Evolutionary conservation across 1,140 invertebrate species (phyloP).

Genomic region (Littorina saxatilis): DNA sequence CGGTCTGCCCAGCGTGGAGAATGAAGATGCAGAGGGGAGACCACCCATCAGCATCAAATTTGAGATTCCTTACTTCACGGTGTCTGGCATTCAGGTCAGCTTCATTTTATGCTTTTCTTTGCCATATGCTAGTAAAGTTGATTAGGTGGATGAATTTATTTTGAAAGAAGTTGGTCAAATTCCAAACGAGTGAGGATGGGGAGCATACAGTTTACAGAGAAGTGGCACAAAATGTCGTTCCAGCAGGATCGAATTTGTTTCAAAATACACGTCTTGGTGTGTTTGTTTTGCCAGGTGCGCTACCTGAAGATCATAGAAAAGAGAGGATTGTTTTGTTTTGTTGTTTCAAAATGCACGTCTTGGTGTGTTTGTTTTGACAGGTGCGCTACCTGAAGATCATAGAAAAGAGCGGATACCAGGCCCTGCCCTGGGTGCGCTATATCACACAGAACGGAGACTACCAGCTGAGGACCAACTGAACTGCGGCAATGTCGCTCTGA

Average conservation of each 20-base stretch:
- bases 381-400: constrained; percentile 99
- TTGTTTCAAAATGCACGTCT: too few relatives aligned
- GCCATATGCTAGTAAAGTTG: too few relatives aligned
- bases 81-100: constrained; percentile 96
- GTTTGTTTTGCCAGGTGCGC: constrained; percentile 79
- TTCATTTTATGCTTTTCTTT: too few relatives aligned
- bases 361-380: constrained; percentile 54
- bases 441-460: constrained; percentile 99
- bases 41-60: constrained; percentile 99
- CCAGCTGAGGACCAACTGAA: constrained; percentile 88
- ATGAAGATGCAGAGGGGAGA: constrained; percentile 95
- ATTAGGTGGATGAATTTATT: too few relatives aligned
- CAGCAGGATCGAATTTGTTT: too few relatives aligned
- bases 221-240: too few relatives aligned
- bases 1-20: constrained; percentile 96
- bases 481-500: not conserved
- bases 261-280: too few relatives aligned
- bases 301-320: constrained; percentile 99
- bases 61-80: constrained; percentile 99
- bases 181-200: too few relatives aligned
- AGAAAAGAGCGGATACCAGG: constrained; percentile 99
- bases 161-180: too few relatives aligned
- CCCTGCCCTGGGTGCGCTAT: constrained; percentile 98
- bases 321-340: constrained; percentile 85
- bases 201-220: too few relatives aligned